phyloP scores from a whole-genome alignment of 2,113 vertebrate species.

The Entelurus aequoreus region DNA sequence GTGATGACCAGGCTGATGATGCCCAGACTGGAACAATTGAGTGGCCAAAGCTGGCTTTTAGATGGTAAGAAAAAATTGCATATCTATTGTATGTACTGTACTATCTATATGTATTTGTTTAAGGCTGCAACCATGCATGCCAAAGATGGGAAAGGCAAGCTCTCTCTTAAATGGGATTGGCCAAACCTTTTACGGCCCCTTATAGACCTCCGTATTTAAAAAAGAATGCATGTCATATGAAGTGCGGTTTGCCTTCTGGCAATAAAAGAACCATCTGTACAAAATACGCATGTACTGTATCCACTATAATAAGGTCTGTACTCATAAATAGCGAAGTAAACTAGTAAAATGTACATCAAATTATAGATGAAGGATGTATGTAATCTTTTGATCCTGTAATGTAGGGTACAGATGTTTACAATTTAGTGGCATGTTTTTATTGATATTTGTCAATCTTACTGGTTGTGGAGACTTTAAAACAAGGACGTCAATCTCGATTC shows the following conservation, averaged over 20 bases:
- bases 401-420: no score
- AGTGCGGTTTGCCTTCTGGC: not conserved
- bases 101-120: no score
- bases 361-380: no score
- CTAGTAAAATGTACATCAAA: not conserved
- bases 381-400: no score
- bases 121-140: not conserved
- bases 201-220: not conserved
- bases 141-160: conserved; percentile 5
- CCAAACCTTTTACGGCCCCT: conserved; percentile 27
- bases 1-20: conserved; percentile 86
- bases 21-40: conserved; percentile 78
- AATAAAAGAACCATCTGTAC: conserved; percentile 10
- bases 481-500: no score
- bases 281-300: not conserved
- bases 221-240: not conserved
- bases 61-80: conserved; percentile 74
- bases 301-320: not conserved
- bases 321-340: not conserved
- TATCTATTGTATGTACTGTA: not conserved
- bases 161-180: conserved; percentile 46
- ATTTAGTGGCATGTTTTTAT: no score
- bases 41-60: conserved; percentile 81
- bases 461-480: no score
- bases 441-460: no score